A percentile compares a stretch with the other conserved stretches of the same genome.
Evolutionary conservation across 2,797 vertebrate genomes (phyloP).

Genomic region (Artibeus lituratus): DNA sequence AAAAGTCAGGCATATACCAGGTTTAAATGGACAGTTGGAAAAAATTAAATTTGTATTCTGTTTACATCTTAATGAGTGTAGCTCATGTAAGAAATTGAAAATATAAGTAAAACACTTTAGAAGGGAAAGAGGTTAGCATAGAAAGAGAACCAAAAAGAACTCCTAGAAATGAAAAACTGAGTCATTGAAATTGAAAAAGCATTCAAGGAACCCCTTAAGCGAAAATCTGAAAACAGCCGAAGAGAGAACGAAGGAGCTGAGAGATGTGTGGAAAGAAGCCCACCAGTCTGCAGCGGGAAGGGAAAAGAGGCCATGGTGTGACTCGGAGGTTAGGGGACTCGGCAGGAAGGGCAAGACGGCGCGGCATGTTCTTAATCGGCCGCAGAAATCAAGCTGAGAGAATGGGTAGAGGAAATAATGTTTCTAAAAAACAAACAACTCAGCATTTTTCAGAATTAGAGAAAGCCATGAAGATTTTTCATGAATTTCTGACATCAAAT

Average conservation of each 20-base stretch:
- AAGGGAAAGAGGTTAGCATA: not conserved
- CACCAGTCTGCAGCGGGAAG: not conserved
- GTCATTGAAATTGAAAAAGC: not conserved
- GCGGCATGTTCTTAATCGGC: not conserved
- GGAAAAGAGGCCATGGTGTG: not conserved
- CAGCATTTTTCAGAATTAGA: slow-evolving; percentile 5
- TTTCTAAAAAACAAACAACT: not conserved
- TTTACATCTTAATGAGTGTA: not conserved
- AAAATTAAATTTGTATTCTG: not conserved
- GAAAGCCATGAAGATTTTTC: not conserved
- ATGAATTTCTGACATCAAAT: not conserved
- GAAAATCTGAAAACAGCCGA: not conserved
- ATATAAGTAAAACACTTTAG: not conserved
- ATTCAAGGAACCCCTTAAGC: not conserved
- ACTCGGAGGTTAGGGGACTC: not conserved
- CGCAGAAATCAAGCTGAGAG: not conserved
- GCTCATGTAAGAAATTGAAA: not conserved
- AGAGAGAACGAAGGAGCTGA: not conserved
- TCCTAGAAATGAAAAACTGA: not conserved
- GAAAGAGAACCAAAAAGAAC: not conserved
- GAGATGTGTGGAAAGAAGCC: not conserved
- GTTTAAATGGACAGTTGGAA: not conserved
- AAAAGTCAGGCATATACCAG: not conserved
- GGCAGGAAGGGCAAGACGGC: not conserved
- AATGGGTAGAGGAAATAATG: not conserved